These are phyloP conservation scores for Neotoma lepida DNA, from an alignment of 2,113 vertebrate species.

Conservation along the genomic window DNA sequence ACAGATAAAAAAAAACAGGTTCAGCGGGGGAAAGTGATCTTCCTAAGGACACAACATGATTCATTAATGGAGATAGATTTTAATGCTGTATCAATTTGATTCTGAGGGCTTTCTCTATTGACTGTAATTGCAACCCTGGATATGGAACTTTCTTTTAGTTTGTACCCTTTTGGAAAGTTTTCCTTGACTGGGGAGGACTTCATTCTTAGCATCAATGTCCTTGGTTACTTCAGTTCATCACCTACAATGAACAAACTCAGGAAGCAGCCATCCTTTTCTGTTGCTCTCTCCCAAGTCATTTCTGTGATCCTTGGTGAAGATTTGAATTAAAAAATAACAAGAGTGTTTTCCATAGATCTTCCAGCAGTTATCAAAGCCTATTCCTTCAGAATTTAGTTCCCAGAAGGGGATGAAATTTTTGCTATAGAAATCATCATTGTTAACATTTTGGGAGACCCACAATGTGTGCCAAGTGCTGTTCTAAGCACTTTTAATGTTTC, in stretches of 20 bases:
- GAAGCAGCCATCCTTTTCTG: neutral
- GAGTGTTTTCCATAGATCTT: neutral
- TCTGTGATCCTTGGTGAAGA: neutral
- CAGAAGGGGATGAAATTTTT: neutral
- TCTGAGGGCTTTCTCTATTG: neutral
- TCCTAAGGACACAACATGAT: neutral
- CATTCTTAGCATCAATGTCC: neutral
- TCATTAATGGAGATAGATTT: neutral
- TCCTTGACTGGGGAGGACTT: neutral
- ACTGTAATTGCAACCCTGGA: neutral
- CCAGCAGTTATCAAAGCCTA: neutral
- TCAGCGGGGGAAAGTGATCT: neutral
- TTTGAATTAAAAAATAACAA: neutral
- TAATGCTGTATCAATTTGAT: neutral
- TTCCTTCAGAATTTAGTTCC: neutral
- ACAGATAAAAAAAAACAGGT: neutral
- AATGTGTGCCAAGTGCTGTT: neutral
- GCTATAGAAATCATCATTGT: neutral
- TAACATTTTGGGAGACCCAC: neutral
- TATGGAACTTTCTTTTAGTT: neutral
- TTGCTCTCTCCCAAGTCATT: neutral
- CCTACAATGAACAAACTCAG: neutral
- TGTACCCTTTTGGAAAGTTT: neutral
- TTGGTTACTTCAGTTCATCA: neutral
- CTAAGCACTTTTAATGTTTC: neutral